Conservation (phyloP, 2,113 vertebrate species). For the Chaenogobius annularis region DNA sequence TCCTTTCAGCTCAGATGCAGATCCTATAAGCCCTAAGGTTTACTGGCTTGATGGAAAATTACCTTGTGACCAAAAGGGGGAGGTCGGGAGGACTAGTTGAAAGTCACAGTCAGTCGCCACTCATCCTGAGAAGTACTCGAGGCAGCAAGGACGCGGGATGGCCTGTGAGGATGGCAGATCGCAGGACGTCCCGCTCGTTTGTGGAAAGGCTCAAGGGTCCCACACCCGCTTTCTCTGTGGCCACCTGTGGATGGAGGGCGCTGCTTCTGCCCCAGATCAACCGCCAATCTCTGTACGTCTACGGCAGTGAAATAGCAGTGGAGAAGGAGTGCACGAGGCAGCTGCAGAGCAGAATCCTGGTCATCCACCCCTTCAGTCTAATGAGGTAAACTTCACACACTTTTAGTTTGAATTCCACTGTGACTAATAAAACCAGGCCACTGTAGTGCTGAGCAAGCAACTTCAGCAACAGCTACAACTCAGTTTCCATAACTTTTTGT, state of each 20-base stretch:
- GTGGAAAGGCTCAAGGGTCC: slow-evolving; percentile 69
- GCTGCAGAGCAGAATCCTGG: slow-evolving; percentile 70
- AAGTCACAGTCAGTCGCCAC: slow-evolving; percentile 28
- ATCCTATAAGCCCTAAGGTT: slow-evolving; percentile 55
- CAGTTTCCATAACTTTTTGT: slow-evolving; percentile 1
- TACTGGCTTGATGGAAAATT: slow-evolving; percentile 66
- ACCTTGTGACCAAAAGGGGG: slow-evolving; percentile 53
- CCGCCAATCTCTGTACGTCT: slow-evolving; percentile 77
- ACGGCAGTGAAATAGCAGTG: slow-evolving; percentile 79
- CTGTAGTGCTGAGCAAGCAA: neutral
- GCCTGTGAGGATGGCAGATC: slow-evolving; percentile 42
- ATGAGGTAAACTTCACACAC: slow-evolving; percentile 66
- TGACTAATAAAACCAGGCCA: slow-evolving; percentile 35
- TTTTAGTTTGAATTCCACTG: neutral
- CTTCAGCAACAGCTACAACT: slow-evolving; percentile 4
- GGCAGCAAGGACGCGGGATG: slow-evolving; percentile 50
- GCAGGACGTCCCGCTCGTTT: slow-evolving; percentile 23
- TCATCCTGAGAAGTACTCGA: slow-evolving; percentile 32
- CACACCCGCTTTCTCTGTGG: slow-evolving; percentile 36
- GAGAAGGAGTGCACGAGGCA: slow-evolving; percentile 74
- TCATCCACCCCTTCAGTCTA: slow-evolving; percentile 80
- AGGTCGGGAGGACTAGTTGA: slow-evolving; percentile 32
- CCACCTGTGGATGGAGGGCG: slow-evolving; percentile 71
- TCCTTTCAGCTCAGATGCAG: slow-evolving; percentile 44
- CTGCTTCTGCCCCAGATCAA: slow-evolving; percentile 77